Percentiles rank a stretch among this genome's conserved stretches.
Evolutionary conservation across 1,140 invertebrate genomes (phyloP).

Genomic region (Drosophila persimilis): DNA sequence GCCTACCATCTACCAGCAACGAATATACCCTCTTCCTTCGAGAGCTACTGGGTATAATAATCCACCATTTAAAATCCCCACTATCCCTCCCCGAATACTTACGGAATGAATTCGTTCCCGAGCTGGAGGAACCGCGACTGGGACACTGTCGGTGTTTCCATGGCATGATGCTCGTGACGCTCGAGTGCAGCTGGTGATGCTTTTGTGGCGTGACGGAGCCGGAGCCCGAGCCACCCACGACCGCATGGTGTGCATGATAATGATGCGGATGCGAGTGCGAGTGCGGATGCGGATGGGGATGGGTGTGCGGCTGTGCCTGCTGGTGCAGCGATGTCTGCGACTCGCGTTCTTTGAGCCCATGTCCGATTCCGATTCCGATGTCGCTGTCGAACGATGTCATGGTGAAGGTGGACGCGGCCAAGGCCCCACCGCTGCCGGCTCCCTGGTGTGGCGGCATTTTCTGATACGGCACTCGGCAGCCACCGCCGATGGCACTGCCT

Average conservation of each 20-base stretch:
- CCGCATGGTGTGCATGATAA: slow-evolving; percentile 66
- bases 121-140: slow-evolving; percentile 80
- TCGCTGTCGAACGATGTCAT: slow-evolving; percentile 73
- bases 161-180: slow-evolving; percentile 80
- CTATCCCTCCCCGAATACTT: slow-evolving; percentile 41
- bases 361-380: slow-evolving; percentile 16
- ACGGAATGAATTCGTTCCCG: slow-evolving; percentile 81
- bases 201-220: slow-evolving; percentile 66
- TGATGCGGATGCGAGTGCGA: slow-evolving; percentile 61
- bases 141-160: slow-evolving; percentile 82
- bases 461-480: slow-evolving; percentile 71
- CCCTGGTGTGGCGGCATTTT: slow-evolving; percentile 54
- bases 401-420: slow-evolving; percentile 67
- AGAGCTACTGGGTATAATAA: background rate
- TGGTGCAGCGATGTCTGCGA: slow-evolving; percentile 52
- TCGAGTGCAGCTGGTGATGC: slow-evolving; percentile 74
- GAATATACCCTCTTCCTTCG: no score
- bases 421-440: slow-evolving; percentile 16
- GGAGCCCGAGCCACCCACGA: slow-evolving; percentile 32
- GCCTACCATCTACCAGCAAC: no score
- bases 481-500: slow-evolving; percentile 26
- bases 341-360: slow-evolving; percentile 75
- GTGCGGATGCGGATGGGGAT: slow-evolving; percentile 42
- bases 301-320: slow-evolving; percentile 16
- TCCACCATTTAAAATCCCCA: background rate